Conservation (phyloP, 2,113 vertebrate genomes). For the Phycodurus eques region DNA sequence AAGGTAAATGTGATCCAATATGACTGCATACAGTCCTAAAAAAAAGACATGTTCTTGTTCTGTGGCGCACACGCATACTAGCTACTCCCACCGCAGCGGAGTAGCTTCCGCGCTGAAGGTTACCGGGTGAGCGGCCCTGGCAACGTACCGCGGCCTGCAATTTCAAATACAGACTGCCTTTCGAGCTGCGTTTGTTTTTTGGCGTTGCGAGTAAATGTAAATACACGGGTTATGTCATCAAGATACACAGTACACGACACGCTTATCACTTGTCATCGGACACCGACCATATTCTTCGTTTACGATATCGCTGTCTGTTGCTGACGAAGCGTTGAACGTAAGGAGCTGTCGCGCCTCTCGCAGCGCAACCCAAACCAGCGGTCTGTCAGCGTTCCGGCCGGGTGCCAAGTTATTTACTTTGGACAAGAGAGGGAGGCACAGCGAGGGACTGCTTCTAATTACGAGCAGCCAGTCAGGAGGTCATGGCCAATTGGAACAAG, state of each 20-base stretch:
- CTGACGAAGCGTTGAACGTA: not conserved
- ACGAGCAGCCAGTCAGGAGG: conserved; percentile 57
- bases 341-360: conserved; percentile 17
- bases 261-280: conserved; percentile 23
- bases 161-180: conserved; percentile 54
- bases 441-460: conserved; percentile 64
- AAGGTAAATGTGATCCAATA: conserved; percentile 29
- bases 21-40: conserved; percentile 31
- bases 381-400: conserved; percentile 57
- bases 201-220: conserved; percentile 29
- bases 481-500: conserved; percentile 49
- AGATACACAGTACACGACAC: conserved; percentile 32
- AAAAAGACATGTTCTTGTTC: conserved; percentile 26
- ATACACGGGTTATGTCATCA: conserved; percentile 50
- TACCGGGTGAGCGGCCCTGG: conserved; percentile 59
- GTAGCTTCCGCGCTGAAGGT: conserved; percentile 38
- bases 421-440: conserved; percentile 60
- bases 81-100: conserved; percentile 27
- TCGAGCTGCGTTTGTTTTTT: conserved; percentile 41
- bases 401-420: conserved; percentile 68
- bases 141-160: conserved; percentile 40
- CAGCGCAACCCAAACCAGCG: conserved; percentile 46
- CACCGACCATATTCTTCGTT: not conserved
- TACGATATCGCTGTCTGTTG: conserved; percentile 1
- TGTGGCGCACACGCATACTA: not conserved